These are phyloP conservation scores for Diabrotica undecimpunctata DNA, from an alignment of 1,140 invertebrate species.

Conservation along the genomic window DNA sequence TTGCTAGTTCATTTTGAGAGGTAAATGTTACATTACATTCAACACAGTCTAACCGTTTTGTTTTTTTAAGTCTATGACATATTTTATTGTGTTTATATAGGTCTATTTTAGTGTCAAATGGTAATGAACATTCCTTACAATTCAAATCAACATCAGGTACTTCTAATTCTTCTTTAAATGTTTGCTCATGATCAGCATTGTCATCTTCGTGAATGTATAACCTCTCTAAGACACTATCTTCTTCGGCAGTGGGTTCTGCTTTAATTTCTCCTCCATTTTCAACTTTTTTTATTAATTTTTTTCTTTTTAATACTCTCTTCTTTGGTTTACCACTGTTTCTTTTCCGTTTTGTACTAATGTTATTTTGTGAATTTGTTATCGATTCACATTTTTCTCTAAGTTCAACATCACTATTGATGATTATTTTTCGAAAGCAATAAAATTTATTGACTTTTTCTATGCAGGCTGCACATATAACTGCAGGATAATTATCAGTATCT, in stretches of 20 bases:
- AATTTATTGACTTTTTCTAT: slow-evolving; percentile 33
- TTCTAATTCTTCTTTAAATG: slow-evolving; percentile 4
- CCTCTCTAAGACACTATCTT: slow-evolving; percentile 8
- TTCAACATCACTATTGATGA: slow-evolving; percentile 34
- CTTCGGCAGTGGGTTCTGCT: not conserved
- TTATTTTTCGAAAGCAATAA: slow-evolving; percentile 37
- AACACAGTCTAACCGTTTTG: slow-evolving; percentile 32
- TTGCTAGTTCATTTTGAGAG: slow-evolving; percentile 32
- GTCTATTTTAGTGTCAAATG: slow-evolving; percentile 6
- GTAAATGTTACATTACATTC: slow-evolving; percentile 33
- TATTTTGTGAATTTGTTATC: slow-evolving; percentile 6
- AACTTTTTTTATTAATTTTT: not conserved
- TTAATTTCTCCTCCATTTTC: not conserved
- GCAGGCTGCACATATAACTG: slow-evolving; percentile 36
- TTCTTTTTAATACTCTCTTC: slow-evolving; percentile 1
- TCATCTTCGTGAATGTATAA: slow-evolving; percentile 15
- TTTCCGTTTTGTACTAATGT: slow-evolving; percentile 6
- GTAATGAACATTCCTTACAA: slow-evolving; percentile 1
- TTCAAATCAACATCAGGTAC: slow-evolving; percentile 10
- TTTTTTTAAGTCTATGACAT: slow-evolving; percentile 5
- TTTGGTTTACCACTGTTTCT: slow-evolving; percentile 10
- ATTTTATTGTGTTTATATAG: not conserved
- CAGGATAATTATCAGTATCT: slow-evolving; percentile 25
- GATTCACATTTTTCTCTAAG: slow-evolving; percentile 28
- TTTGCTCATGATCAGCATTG: not conserved